These are phyloP conservation scores for Pteronura brasiliensis DNA, from an alignment of 2,113 vertebrate species.

Conservation along the genomic window DNA sequence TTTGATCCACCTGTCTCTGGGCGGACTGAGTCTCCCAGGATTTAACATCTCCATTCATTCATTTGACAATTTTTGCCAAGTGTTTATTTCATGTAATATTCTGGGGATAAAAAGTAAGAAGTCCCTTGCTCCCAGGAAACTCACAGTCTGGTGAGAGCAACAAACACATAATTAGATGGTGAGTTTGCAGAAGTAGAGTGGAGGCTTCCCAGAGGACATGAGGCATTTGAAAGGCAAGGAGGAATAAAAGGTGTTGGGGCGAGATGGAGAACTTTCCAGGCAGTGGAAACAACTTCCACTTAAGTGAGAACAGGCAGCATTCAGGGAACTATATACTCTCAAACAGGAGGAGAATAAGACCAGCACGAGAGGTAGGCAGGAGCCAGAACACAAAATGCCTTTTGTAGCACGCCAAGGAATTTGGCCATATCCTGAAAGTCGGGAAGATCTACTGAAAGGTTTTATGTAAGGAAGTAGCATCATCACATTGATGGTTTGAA, in stretches of 20 bases:
- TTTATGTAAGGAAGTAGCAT: neutral
- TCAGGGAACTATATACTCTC: neutral
- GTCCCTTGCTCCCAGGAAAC: neutral
- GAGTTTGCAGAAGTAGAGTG: neutral
- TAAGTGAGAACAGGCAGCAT: neutral
- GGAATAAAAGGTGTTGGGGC: neutral
- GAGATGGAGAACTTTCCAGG: neutral
- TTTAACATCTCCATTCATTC: neutral
- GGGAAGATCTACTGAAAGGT: neutral
- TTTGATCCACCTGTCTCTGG: neutral
- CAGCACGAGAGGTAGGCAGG: neutral
- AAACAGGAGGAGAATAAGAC: neutral
- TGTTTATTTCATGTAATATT: neutral
- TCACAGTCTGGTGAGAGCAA: neutral
- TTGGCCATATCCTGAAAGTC: neutral
- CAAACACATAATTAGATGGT: neutral
- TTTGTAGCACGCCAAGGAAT: neutral
- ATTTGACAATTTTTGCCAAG: neutral
- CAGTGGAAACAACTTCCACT: neutral
- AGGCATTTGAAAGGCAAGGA: neutral
- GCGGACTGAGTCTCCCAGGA: neutral
- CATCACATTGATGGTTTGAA: neutral
- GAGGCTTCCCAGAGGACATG: neutral
- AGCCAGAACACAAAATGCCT: neutral
- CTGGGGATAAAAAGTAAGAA: neutral